Base-by-base conservation (phyloP, 2,888 invertebrate genomes). In the Lamproptera curius region DNA sequence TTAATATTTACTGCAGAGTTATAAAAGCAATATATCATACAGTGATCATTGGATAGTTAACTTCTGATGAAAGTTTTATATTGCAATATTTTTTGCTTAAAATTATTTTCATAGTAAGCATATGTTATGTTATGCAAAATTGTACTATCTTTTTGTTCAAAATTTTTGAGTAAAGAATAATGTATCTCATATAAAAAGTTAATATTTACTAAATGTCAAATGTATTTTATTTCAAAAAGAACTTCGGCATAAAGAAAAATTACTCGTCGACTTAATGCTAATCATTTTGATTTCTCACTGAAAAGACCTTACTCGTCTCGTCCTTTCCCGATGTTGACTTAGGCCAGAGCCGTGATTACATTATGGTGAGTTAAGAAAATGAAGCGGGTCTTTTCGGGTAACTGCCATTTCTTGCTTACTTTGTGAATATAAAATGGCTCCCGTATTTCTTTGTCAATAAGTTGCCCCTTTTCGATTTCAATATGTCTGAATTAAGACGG, bases 311-410 rank as follows among this genome's bases (percentile, higher is more conserved):
- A 33, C 38, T 39, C 37, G 15, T 47, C 37, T 33, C 33, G 15
- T 34, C 38, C n/a, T 48, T 36, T 16, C 33, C n/a, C 37, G 31
- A 8, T 42, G 38, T 48, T 38, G 38, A 42, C 33, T 48, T 42
- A 38, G 47, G 42, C 23, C 42, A 34, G 13, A 38, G 16, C 31
- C 37, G 31, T 33, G 42, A 42, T 47, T 37, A 37, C 47, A 37
- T 47, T 42, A 37, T 42, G 42, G 42, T 42, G 42, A 48, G 38
- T 42, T 42, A 48, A 28, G 36, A 36, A 46, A 46, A 46, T 31
- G 37, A 42, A 47, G 31, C 8, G 16, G 11, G 31, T 23, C 20
- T 31, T 37, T 42, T 47, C 23, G 11, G 15, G 28, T 16, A 23
- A 34, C 20, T 42, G 15, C 16, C 35, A 39, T 39, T 41, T 47